Evolutionary conservation across 2,888 invertebrate species (phyloP).

Genomic region (Dicycla oo): DNA sequence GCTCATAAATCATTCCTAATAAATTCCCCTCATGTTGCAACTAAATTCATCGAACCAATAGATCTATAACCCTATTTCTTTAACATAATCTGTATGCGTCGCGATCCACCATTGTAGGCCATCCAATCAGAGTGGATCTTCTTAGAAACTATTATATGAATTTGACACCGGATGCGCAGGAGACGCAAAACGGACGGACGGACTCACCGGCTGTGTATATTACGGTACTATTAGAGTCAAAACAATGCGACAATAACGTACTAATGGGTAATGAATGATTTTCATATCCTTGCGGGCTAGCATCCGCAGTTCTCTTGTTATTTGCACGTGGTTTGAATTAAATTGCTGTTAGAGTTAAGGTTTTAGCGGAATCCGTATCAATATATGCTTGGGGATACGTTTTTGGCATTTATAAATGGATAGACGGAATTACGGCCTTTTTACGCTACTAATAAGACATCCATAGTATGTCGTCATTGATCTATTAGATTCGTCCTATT

Average conservation of each 20-base stretch:
- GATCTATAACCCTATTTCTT: constrained; percentile 3
- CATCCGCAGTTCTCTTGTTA: constrained; percentile 58
- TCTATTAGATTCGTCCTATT: constrained; percentile 3
- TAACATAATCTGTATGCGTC: constrained; percentile 39
- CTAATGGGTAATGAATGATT: constrained; percentile 62
- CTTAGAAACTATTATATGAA: constrained; percentile 76
- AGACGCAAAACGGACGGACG: constrained; percentile 67
- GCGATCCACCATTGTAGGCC: constrained; percentile 54
- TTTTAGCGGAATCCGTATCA: constrained; percentile 45
- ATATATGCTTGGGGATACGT: constrained; percentile 31
- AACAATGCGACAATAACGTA: constrained; percentile 78
- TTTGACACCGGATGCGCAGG: constrained; percentile 80
- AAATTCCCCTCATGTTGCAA: constrained; percentile 29
- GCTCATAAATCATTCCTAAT: constrained; percentile 41
- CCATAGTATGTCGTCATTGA: not conserved
- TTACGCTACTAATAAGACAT: not conserved
- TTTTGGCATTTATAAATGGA: constrained; percentile 26
- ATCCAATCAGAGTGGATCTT: constrained; percentile 69
- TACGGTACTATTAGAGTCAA: constrained; percentile 69
- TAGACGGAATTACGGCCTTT: not conserved
- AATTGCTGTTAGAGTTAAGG: constrained; percentile 8
- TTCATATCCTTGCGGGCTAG: constrained; percentile 65
- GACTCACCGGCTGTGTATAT: constrained; percentile 66
- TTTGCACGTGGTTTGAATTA: constrained; percentile 52
- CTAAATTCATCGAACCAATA: constrained; percentile 51